phyloP scores from a whole-genome alignment of 2,888 invertebrate genomes.

The Erebia aethiops region DNA sequence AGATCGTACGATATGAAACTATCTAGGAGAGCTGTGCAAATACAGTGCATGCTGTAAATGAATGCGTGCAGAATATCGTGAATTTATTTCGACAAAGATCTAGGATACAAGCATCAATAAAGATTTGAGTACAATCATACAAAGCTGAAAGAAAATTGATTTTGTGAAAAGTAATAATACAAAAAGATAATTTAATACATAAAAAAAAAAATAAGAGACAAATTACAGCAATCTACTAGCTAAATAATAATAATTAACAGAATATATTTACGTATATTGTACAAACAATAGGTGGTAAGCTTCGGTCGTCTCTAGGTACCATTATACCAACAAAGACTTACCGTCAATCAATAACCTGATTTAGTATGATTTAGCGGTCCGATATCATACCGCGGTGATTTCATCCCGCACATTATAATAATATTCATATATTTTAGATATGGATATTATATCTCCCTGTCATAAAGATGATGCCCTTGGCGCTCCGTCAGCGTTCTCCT shows the following conservation, averaged over 20 bases:
- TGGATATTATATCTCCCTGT: no score
- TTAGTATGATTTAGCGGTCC: neutral
- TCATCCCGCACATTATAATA: no score
- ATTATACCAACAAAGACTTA: neutral
- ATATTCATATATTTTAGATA: no score
- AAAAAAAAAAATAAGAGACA: neutral
- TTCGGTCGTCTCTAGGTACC: no score
- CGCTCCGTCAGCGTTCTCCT: no score
- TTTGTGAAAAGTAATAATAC: neutral
- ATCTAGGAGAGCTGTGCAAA: constrained; percentile 32
- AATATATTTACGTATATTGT: neutral
- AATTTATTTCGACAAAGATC: constrained; percentile 3
- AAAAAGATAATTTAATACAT: neutral
- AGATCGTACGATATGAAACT: constrained; percentile 18
- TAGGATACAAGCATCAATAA: neutral
- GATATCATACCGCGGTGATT: neutral
- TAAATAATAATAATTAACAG: no score
- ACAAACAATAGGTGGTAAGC: no score
- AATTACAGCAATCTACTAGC: neutral
- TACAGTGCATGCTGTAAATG: constrained; percentile 40
- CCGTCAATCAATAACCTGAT: neutral
- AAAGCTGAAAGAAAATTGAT: constrained; percentile 19
- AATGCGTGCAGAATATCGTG: constrained; percentile 38
- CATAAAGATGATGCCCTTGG: no score
- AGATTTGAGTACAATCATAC: neutral